Conservation (phyloP, 2,797 vertebrate genomes). For the Ctenopoma kingsleyae region DNA sequence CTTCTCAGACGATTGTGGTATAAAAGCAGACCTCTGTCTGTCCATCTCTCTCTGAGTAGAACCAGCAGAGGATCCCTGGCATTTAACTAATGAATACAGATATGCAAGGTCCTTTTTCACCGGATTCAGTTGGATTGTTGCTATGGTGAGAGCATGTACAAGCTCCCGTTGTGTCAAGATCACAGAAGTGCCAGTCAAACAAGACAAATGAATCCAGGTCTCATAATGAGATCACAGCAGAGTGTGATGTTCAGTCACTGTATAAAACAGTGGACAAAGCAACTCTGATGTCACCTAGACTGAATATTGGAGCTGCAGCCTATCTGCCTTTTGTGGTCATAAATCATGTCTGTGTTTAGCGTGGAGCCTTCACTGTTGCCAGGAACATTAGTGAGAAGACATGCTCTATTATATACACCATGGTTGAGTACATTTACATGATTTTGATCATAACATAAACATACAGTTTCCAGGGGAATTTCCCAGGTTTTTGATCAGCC, state of each 20-base stretch:
- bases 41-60: constrained; percentile 43
- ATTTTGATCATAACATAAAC: not conserved
- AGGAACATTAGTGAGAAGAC: constrained; percentile 11
- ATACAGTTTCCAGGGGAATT: not conserved
- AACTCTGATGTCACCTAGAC: constrained; percentile 1
- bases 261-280: constrained; percentile 13
- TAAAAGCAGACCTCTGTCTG: constrained; percentile 27
- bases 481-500: not conserved
- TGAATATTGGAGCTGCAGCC: not conserved
- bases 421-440: not conserved
- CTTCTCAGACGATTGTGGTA: constrained; percentile 36
- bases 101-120: constrained; percentile 13
- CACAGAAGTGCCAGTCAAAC: constrained; percentile 57
- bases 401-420: not conserved
- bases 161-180: constrained; percentile 54
- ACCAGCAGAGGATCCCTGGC: constrained; percentile 65
- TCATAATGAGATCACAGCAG: constrained; percentile 51
- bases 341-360: constrained; percentile 23
- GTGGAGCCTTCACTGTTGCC: not conserved
- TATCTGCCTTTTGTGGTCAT: constrained; percentile 24
- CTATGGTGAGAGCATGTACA: constrained; percentile 69
- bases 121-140: constrained; percentile 69
- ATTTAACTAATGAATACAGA: constrained; percentile 72
- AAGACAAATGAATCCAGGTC: constrained; percentile 37
- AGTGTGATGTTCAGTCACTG: constrained; percentile 20